These are phyloP conservation scores for Aptenodytes patagonicus DNA, from an alignment of 2,113 vertebrate genomes.

Conservation along the genomic window DNA sequence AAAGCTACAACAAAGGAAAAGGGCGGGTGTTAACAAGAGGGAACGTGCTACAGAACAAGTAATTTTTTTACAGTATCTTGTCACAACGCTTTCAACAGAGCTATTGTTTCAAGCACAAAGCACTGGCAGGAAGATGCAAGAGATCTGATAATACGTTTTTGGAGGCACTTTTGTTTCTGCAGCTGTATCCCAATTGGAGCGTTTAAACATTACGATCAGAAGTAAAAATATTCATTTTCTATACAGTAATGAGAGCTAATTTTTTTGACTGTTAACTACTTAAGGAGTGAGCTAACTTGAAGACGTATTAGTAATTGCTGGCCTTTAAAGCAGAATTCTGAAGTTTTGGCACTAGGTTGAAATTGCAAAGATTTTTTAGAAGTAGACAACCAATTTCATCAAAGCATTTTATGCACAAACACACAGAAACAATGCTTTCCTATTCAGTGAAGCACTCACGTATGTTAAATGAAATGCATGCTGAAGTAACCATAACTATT, in stretches of 20 bases:
- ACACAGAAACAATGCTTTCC: neutral
- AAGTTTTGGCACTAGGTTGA: neutral
- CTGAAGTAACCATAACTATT: neutral
- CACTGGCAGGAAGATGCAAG: neutral
- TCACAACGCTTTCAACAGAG: neutral
- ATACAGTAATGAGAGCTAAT: neutral
- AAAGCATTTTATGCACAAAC: neutral
- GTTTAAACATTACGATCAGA: neutral
- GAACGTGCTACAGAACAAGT: neutral
- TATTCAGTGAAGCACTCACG: neutral
- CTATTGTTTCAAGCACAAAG: slow-evolving; percentile 45
- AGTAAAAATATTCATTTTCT: neutral
- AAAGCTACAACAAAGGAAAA: neutral
- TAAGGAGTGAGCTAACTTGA: neutral
- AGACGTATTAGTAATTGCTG: neutral
- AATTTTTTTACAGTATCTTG: neutral
- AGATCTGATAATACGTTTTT: neutral
- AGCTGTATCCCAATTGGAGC: neutral
- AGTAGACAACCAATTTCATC: neutral
- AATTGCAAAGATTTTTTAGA: neutral
- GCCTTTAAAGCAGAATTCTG: neutral
- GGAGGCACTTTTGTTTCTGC: slow-evolving; percentile 5
- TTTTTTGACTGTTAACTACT: neutral
- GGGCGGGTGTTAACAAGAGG: slow-evolving; percentile 14
- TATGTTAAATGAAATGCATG: neutral